Base-by-base conservation (phyloP, 2,888 invertebrate genomes). In the Zootermopsis nevadensis region DNA sequence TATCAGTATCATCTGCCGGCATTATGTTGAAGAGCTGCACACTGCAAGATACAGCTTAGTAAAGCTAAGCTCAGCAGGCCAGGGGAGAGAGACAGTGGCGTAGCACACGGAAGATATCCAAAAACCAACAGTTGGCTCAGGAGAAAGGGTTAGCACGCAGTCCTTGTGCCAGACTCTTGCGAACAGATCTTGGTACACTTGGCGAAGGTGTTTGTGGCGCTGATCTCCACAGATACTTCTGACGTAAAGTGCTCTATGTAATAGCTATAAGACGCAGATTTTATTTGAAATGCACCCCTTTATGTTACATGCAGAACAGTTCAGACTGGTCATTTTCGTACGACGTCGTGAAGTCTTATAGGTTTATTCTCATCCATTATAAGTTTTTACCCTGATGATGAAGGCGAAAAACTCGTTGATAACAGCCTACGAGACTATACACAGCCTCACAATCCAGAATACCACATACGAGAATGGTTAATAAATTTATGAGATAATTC, bases 71-170 rank as follows among this genome's bases (percentile, higher is more conserved):
- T 4, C 24, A 24, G 31, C 15, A 31, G 19, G 60, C 38, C 38
- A 60, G 67, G 0, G 72, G 35, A 6, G 38, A n/a, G 27, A 15
- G 42, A 10, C 12, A 30, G 12, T 76, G 33, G 42, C 24, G 42
- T n/a, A 27, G 31, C 42, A 76, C 27, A 76, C 76, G 42, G 35
- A 35, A 35, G n/a, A 42, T 12, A 48, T n/a, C 42, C 76, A 19
- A 27, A 42, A 27, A 60, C 60, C n/a, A n/a, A 60, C n/a, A n/a
- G 19, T 15, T 74, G 74, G 42, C 38, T 12, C 38, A 22, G 38
- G 74, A 74, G 35, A 74, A 74, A 42, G 76, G 76, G 42, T 76
- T 76, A 76, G 19, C 76, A 42, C 60, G 1, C 60, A n/a, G 60
- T n/a, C 60, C 60, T 60, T 27, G 10, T 27, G 27, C 60, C 7